These are phyloP conservation scores for Achatina immaculata DNA, from an alignment of 1,140 invertebrate genomes.

Conservation along the genomic window DNA sequence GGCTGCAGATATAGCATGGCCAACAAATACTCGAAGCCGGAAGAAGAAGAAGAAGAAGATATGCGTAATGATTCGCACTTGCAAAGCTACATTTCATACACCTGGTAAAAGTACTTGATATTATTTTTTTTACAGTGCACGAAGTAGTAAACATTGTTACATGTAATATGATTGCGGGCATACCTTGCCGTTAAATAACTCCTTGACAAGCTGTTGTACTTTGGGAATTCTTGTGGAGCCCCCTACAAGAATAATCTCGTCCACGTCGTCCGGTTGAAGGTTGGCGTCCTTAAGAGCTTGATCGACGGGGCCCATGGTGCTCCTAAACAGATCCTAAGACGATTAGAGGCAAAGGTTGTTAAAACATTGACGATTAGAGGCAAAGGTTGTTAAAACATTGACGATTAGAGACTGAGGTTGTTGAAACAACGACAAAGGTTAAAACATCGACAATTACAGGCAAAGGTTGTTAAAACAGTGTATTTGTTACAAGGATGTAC, in stretches of 20 bases:
- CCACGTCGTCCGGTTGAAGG: constrained; percentile 97
- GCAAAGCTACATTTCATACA: too few relatives aligned
- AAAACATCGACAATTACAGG: neutral
- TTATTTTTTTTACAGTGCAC: too few relatives aligned
- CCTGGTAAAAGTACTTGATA: too few relatives aligned
- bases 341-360: neutral
- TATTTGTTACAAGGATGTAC: too few relatives aligned
- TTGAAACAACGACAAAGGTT: too few relatives aligned
- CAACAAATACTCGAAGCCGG: too few relatives aligned
- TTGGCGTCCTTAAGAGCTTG: constrained; percentile 91
- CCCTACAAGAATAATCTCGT: constrained; percentile 99
- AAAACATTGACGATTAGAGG: neutral
- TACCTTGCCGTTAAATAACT: constrained; percentile 86
- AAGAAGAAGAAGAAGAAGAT: too few relatives aligned
- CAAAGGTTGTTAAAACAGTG: too few relatives aligned
- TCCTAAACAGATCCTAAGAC: constrained; percentile 89
- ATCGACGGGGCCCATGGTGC: constrained; percentile 94
- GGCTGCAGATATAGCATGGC: too few relatives aligned
- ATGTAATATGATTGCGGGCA: too few relatives aligned
- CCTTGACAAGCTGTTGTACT: constrained; percentile 97
- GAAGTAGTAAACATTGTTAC: too few relatives aligned
- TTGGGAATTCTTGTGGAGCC: constrained; percentile 99
- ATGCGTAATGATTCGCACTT: too few relatives aligned
- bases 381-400: neutral
- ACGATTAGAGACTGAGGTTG: neutral